Base-by-base conservation (phyloP, 2,113 vertebrate genomes). In the Laticauda colubrina region DNA sequence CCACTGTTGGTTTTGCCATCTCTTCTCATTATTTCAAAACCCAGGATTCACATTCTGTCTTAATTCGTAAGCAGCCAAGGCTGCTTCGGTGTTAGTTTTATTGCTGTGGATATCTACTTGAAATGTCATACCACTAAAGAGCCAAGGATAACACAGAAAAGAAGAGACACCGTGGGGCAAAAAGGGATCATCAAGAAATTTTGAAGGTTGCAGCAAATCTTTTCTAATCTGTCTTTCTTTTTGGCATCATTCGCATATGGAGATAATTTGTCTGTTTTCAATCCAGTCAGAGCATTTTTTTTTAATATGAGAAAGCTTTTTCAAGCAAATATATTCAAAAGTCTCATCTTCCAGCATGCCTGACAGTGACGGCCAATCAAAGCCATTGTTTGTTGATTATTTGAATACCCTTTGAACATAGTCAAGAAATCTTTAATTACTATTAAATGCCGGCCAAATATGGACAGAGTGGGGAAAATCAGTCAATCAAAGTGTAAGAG, bases 61-160 rank as follows among this genome's bases (percentile, higher is more conserved):
- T 97, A 97, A 97, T 97, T 97, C 97, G 95, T 97, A 69, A 87
- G 94, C 96, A 94, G 75, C 96, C 92, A 93, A 96, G 94, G 91
- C 90, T 95, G 95, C 90, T 94, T 96, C 87, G 21, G 91, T 93
- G 94, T 91, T 88, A 61, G 94, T 96, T 97, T 97, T 97, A 97
- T 97, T 96, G 94, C 94, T 95, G 95, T 96, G 94, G 95, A 96
- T 97, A 96, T 97, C 97, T 95, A 95, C 94, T 96, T 97, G 96
- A 90, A 96, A 94, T 93, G 94, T 96, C 89, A 43, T 89, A 96
- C 95, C 85, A 92, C 92, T 93, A 88, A 97, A 94, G 95, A 96
- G 88, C 91, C 56, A 94, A 93, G 92, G 95, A 95, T 95, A 97
- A 96, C 96, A 97, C 26, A 95, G 94, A 95, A 94, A 93, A 93